Evolutionary conservation across 2,113 vertebrate species (phyloP).

Genomic region (Helogale parvula): DNA sequence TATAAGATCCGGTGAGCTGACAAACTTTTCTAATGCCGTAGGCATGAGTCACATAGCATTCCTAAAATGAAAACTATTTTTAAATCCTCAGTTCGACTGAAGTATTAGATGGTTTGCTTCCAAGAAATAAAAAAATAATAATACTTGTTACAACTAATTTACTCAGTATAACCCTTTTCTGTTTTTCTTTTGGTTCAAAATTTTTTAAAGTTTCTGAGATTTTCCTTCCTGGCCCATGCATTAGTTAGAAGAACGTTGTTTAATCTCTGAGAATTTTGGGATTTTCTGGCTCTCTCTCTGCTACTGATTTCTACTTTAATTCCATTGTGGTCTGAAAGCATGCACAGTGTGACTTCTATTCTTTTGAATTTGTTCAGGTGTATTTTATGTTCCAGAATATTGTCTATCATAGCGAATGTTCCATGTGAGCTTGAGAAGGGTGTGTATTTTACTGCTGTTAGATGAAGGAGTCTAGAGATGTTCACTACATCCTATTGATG

Average conservation of each 20-base stretch:
- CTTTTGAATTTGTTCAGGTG: not conserved
- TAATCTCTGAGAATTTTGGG: not conserved
- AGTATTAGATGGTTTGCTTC: not conserved
- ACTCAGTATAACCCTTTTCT: not conserved
- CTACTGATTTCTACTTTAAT: not conserved
- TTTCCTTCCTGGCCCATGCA: not conserved
- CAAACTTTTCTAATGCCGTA: not conserved
- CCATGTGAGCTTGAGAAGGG: not conserved
- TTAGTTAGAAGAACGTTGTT: not conserved
- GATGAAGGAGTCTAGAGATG: not conserved
- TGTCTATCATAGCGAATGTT: not conserved
- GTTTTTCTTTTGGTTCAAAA: not conserved
- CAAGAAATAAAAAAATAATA: not conserved
- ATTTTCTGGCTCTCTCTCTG: not conserved
- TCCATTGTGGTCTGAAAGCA: not conserved
- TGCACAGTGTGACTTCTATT: not conserved
- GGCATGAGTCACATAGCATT: slow-evolving; percentile 1
- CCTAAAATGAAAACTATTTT: slow-evolving; percentile 14
- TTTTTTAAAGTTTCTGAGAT: not conserved
- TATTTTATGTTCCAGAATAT: not conserved
- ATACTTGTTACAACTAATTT: not conserved
- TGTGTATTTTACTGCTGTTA: not conserved
- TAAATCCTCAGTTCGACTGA: not conserved
- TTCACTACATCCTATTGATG: not conserved
- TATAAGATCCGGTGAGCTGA: not conserved